Base-by-base conservation (phyloP, 2,888 invertebrate species). In the Galeruca laticollis region DNA sequence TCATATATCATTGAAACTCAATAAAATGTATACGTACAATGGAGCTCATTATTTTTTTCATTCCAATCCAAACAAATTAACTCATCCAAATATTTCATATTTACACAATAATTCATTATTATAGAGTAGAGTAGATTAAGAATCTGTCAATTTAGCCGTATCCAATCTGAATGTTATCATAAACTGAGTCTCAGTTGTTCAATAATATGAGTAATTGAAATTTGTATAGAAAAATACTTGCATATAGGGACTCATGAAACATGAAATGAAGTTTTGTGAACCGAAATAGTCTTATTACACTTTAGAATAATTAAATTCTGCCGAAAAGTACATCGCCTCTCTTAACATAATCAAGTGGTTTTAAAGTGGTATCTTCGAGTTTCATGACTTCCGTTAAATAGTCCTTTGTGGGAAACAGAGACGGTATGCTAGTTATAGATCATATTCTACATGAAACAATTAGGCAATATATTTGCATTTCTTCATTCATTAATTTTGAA, bases 231-330 rank as follows among this genome's bases (percentile, higher is more conserved):
- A 4, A 33, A 33, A 9, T 33, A 33, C 4, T 4, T 33, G 33
- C 33, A 33, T 33, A 33, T 33, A 9, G 9, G 33, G 33, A 33
- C 9, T 33, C 33, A 33, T 43, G 13, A 43, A 43, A 13, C 11
- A 43, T 43, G 11, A 43, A 43, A 9, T 3, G 11, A 15, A 43
- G 4, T 43, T 13, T 43, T 47, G 47, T 47, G 18, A 47, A 15
- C 8, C n/a, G n/a, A 47, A 6, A 47, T n/a, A n/a, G n/a, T n/a
- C n/a, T n/a, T n/a, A 47, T 18, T 6, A 52, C 18, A 18, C 11
- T n/a, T n/a, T 52, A 52, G 21, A 52, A 52, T 52, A 52, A 52
- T 52, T 52, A 52, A 52, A 52, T 52, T 52, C 51, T 18, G 51
- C 51, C 10, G 18, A 10, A 8, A 52, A 52, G 18, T 52, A 52